phyloP scores from a whole-genome alignment of 2,888 invertebrate species.

The Isotomurus palustris region DNA sequence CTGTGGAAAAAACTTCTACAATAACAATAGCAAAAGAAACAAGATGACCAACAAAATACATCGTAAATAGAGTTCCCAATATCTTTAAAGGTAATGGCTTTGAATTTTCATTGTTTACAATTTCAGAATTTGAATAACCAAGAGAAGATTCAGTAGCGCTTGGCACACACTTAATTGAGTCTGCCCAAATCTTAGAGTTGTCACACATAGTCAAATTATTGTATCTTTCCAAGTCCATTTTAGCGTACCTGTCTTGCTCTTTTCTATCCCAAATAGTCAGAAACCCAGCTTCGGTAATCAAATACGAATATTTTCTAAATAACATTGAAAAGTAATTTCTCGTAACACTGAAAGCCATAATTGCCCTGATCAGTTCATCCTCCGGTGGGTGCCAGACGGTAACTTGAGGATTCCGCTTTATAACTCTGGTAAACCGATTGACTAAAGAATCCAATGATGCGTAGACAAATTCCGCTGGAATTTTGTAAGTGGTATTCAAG shows the following conservation, averaged over 20 bases:
- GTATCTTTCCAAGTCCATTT: background rate
- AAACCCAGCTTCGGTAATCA: background rate
- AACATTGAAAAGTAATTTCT: conserved; percentile 2
- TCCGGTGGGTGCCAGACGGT: background rate
- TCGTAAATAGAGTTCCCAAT: background rate
- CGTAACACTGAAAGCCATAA: background rate
- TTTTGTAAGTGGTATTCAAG: background rate
- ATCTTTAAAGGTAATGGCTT: background rate
- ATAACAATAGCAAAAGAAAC: background rate
- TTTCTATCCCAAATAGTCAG: background rate
- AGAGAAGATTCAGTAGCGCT: too few species aligned
- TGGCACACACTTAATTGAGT: too few species aligned
- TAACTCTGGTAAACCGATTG: background rate
- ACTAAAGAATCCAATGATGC: background rate
- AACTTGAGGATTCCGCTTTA: background rate
- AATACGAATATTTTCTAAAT: background rate
- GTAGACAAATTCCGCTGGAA: background rate
- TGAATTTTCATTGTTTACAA: too few species aligned
- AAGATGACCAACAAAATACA: too few species aligned
- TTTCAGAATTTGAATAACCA: too few species aligned
- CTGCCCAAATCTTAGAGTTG: too few species aligned
- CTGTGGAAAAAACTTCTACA: background rate
- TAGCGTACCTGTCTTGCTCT: background rate
- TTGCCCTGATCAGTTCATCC: background rate
- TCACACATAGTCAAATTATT: too few species aligned